Base-by-base conservation (phyloP, 2,113 vertebrate genomes). In the Albula glossodonta region DNA sequence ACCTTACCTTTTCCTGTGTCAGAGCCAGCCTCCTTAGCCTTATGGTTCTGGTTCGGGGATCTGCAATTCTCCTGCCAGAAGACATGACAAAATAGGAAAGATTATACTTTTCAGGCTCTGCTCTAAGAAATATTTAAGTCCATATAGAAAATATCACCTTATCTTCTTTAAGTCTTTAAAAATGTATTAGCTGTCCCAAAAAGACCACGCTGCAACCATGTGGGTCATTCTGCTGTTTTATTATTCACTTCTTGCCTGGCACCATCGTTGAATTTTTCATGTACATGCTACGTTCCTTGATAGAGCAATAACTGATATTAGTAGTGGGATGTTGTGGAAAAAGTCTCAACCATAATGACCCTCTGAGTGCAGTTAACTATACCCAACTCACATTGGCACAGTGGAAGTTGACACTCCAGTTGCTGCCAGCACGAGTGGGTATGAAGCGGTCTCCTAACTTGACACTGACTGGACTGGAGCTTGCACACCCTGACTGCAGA, bases 381-480 rank as follows among this genome's bases (percentile, higher is more conserved):
- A 48, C 41, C 13, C 6, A 25, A 79, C 93, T 94, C 87, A 96
- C 96, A 25, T 96, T 96, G 87, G 95, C 94, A 11, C 94, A 94
- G 90, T 96, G 96, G 91, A 96, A 96, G 90, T 95, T 96, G 92
- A 96, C 93, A 92, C 94, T 96, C 96, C 96, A 96, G 94, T 96
- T 96, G 91, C 95, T 96, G 88, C 96, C 95, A 49, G 95, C 96
- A 0, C 96, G 93, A 53, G 95, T 95, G 83, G 96, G 96, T 66
- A 96, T 96, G 85, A 94, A 96, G 53, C 96, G 92, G 83, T 96
- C 96, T 12, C 96, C 96, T 52, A 93, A 95, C 84, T 96, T 96
- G 4, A 94, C 92, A 84, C 91, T 91, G 89, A 93, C 88, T 31
- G 94, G 94, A 90, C 95, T 94, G 88, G 94, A 95, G 49, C 93